Base-by-base conservation (phyloP, 2,888 invertebrate species). In the Bhutanitis thaidina region DNA sequence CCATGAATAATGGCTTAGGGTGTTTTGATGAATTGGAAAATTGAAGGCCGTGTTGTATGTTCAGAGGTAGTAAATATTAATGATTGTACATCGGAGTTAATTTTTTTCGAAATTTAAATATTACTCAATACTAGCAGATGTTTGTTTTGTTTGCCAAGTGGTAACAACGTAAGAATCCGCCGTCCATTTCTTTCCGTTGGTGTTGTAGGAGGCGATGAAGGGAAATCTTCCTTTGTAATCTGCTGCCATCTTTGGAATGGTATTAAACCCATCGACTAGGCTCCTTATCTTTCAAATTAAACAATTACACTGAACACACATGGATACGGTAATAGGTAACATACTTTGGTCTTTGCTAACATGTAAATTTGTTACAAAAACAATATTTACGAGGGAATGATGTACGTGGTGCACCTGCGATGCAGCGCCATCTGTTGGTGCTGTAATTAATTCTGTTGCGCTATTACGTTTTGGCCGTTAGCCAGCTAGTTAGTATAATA, bases 371-470 rank as follows among this genome's bases (percentile, higher is more conserved):
- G 2, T 30, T 0, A 34, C 12, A 34, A 12, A 12, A 12, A 12
- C 12, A 10, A 7, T 34, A 34, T 34, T 34, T 34, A 34, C 12
- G 34, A 34, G 34, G 7, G 10, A 12, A 49, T 49, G 45, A 52
- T 43, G 37, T 52, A 49, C 43, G 43, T 44, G 43, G 20, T 15
- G n/a, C 52, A 46, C 52, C 46, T 51, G 51, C 44, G 51, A 37
- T 41, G 48, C 54, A 65, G 52, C 69, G 74, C 71, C 80, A 80
- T 77, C 79, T 81, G 81, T 70, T 69, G 72, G 61, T 58, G 62
- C 49, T 54, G 73, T 80, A 80, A 83, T 84, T 83, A 83, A 84
- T 81, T 71, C 68, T 52, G 65, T 66, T 64, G 69, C 64, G 64
- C 56, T 53, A 48, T 20, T 20, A 20, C 37, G 54, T 58, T 54